Percentiles rank a stretch among this genome's conserved stretches.
These are phyloP conservation scores for Ophion ellenae DNA, from an alignment of 2,888 invertebrate genomes.

Conservation along the genomic window DNA sequence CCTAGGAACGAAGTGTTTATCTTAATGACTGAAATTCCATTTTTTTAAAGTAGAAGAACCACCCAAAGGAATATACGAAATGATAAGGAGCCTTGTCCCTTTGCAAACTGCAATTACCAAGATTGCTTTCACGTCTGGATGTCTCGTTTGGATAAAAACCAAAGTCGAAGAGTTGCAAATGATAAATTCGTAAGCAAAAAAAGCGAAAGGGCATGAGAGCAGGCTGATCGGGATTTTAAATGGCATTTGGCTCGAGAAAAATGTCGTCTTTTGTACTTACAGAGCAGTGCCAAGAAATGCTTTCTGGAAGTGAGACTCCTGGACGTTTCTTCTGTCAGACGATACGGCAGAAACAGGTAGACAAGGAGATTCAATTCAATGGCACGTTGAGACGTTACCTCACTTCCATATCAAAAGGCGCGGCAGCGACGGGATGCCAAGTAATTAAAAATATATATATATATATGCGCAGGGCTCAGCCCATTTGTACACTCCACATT, in stretches of 20 bases:
- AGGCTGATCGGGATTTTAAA: slow-evolving; percentile 62
- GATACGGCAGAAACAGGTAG: slow-evolving; percentile 52
- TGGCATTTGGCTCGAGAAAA: slow-evolving; percentile 58
- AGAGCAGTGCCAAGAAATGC: slow-evolving; percentile 9
- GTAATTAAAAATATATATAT: too few relatives aligned
- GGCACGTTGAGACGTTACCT: slow-evolving; percentile 48
- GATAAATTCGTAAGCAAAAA: slow-evolving; percentile 11
- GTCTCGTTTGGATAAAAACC: too few relatives aligned
- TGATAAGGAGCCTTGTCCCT: too few relatives aligned
- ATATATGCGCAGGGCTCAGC: neutral
- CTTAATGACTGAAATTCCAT: too few relatives aligned
- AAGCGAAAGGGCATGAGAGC: slow-evolving; percentile 57
- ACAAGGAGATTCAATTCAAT: slow-evolving; percentile 70
- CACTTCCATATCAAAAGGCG: slow-evolving; percentile 8
- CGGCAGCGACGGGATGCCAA: neutral
- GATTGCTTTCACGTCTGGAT: too few relatives aligned
- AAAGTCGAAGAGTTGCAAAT: slow-evolving; percentile 19
- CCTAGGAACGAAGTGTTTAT: too few relatives aligned
- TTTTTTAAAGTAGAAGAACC: too few relatives aligned
- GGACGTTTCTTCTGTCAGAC: slow-evolving; percentile 67
- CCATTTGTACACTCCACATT: neutral
- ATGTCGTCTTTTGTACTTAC: slow-evolving; percentile 20
- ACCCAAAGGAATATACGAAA: too few relatives aligned
- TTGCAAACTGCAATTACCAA: too few relatives aligned
- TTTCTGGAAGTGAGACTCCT: slow-evolving; percentile 65